Base-by-base conservation (phyloP, 2,797 vertebrate genomes). In the Austrolebias charrua region DNA sequence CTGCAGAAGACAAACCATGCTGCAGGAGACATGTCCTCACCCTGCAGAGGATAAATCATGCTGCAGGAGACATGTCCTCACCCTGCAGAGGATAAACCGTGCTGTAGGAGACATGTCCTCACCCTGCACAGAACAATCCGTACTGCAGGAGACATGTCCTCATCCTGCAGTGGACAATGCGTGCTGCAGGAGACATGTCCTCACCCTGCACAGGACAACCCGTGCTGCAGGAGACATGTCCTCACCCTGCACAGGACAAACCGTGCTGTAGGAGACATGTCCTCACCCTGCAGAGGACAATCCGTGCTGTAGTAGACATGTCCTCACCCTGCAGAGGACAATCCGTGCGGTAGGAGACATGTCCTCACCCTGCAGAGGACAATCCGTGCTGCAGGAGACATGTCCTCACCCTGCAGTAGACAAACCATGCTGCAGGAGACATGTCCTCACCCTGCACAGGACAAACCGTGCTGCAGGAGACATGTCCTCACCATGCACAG, bases 201-300 rank as follows among this genome's bases (percentile, higher is more conserved):
- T 24, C 24, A 24, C 24, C 24, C 24, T 24, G 24, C 10, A 40
- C 10, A 11, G 10, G 35, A 59, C 63, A 57, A 38, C 1, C 43
- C 33, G 9, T 38, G 38, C 38, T 40, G 38, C 38, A 16, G 48
- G n/a, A 18, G 43, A 49, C 48, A 2, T 24, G 56, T 38, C 19
- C 60, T 35, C 14, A 35, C 16, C 19, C n/a, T 42, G 43, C 1
- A 45, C 43, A 77, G 65, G 58, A 62, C 62, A 47, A n/a, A n/a
- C 43, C 33, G 9, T 38, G 35, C 35, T 38, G 35, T 11, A 16
- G 48, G 14, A 18, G 43, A 49, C 48, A 2, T n/a, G 55, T 38
- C 19, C 59, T 35, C 14, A 33, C 16, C 19, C n/a, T 42, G 43
- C 1, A 45, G 47, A 77, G 65, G 58, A 62, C 62, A 47, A 62